Conservation (phyloP, 92 coral and sea anemone genomes). For the Montipora capitata region DNA sequence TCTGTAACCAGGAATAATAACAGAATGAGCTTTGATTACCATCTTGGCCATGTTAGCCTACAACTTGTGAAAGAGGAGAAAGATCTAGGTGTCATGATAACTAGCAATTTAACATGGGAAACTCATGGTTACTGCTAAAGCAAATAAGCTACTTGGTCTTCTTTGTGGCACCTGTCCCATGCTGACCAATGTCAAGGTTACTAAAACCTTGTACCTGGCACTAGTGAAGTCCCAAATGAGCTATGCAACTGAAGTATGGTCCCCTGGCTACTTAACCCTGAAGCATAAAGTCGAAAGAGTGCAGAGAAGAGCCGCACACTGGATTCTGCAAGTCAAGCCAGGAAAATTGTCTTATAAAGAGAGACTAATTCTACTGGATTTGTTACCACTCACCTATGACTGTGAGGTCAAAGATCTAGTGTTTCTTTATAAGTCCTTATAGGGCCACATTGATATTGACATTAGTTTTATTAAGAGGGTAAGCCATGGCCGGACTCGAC, state of each 20-base stretch:
- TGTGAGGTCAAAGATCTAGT: conserved; percentile 50
- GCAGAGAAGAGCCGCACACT: conserved; percentile 45
- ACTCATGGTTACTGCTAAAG: no score
- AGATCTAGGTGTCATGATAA: no score
- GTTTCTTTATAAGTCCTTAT: conserved; percentile 42
- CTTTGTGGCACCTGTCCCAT: conserved; percentile 10
- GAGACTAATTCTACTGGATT: conserved; percentile 35
- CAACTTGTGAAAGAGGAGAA: no score
- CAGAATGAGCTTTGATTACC: no score
- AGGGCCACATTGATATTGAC: conserved; percentile 38
- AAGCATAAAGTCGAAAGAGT: conserved; percentile 42
- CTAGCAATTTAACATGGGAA: no score
- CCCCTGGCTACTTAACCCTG: conserved; percentile 30
- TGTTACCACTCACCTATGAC: conserved; percentile 59
- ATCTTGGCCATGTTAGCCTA: no score
- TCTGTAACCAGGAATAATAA: no score
- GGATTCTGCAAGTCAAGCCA: conserved; percentile 52
- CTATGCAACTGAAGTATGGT: conserved; percentile 64
- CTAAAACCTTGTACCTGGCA: conserved; percentile 27
- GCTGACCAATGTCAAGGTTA: conserved; percentile 4
- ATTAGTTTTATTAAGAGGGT: conserved; percentile 19
- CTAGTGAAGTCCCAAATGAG: conserved; percentile 53
- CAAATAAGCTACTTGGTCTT: no score
- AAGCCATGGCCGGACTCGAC: conserved; percentile 29
- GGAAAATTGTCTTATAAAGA: conserved; percentile 46